phyloP scores from a whole-genome alignment of 2,888 invertebrate genomes.

The Lissocephala sabroskyi region DNA sequence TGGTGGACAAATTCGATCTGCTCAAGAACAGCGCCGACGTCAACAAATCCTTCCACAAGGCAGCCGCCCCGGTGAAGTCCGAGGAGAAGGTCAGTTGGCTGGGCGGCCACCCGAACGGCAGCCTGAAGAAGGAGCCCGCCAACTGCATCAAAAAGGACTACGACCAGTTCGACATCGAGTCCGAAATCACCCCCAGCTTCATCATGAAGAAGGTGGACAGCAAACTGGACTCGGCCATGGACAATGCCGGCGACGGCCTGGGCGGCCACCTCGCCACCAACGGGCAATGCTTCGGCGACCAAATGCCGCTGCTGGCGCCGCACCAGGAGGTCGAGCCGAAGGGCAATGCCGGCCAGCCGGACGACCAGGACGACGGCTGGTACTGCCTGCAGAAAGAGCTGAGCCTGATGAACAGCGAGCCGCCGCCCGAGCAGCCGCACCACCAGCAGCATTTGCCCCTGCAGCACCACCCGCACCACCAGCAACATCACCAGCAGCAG shows the following conservation, averaged over 20 bases:
- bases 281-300: not conserved
- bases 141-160: slow-evolving; percentile 65
- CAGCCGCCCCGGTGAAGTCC: slow-evolving; percentile 19
- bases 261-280: not conserved
- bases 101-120: slow-evolving; percentile 29
- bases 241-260: slow-evolving; percentile 1
- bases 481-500: slow-evolving; percentile 24
- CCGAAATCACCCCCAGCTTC: slow-evolving; percentile 71
- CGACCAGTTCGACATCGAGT: slow-evolving; percentile 72
- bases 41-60: slow-evolving; percentile 44
- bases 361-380: slow-evolving; percentile 79
- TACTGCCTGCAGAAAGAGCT: slow-evolving; percentile 79
- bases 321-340: slow-evolving; percentile 20
- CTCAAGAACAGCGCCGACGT: slow-evolving; percentile 56
- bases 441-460: slow-evolving; percentile 26
- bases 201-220: slow-evolving; percentile 71
- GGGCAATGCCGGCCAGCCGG: slow-evolving; percentile 23
- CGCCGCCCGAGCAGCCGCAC: slow-evolving; percentile 19
- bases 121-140: slow-evolving; percentile 26
- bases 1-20: slow-evolving; percentile 64
- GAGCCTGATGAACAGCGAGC: slow-evolving; percentile 70
- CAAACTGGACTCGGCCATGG: slow-evolving; percentile 34
- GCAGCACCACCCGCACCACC: slow-evolving; percentile 39
- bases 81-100: slow-evolving; percentile 36
- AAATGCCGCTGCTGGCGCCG: not conserved